phyloP scores from a whole-genome alignment of 2,888 invertebrate species.

The Eupithecia exiguata region DNA sequence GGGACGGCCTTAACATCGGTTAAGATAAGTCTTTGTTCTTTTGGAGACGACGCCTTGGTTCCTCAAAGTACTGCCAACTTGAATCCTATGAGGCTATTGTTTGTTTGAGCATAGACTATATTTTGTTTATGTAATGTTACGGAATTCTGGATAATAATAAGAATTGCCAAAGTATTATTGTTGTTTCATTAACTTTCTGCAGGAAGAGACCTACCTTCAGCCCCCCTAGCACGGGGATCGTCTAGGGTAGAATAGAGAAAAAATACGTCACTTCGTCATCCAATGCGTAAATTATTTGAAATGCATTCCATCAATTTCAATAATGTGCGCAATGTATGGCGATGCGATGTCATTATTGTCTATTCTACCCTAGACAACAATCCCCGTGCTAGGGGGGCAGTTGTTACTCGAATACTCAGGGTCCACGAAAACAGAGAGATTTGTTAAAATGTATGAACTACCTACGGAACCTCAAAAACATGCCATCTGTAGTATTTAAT shows the following conservation, averaged over 20 bases:
- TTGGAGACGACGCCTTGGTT: slow-evolving; percentile 22
- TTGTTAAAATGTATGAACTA: not conserved
- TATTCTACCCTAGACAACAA: too few relatives aligned
- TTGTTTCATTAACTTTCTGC: slow-evolving; percentile 46
- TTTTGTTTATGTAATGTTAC: slow-evolving; percentile 39
- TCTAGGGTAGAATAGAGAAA: too few relatives aligned
- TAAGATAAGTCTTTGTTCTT: not conserved
- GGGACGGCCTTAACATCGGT: not conserved
- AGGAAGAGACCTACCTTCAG: not conserved
- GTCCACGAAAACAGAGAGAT: not conserved
- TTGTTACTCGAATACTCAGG: not conserved
- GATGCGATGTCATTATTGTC: too few relatives aligned
- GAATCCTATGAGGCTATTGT: slow-evolving; percentile 40
- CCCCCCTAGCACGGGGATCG: too few relatives aligned
- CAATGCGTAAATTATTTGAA: too few relatives aligned
- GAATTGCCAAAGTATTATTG: slow-evolving; percentile 63
- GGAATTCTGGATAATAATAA: slow-evolving; percentile 62
- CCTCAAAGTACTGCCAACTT: slow-evolving; percentile 35
- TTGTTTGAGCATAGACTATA: slow-evolving; percentile 32
- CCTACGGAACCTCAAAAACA: not conserved
- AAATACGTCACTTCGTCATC: too few relatives aligned
- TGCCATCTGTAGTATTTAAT: too few relatives aligned
- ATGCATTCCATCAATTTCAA: too few relatives aligned
- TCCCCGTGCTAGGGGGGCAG: too few relatives aligned
- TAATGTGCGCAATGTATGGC: too few relatives aligned